Percentiles rank a stretch among this genome's conserved stretches.
Evolutionary conservation across 2,888 invertebrate genomes (phyloP).

Genomic region (Lepidocyrtinus sp.): DNA sequence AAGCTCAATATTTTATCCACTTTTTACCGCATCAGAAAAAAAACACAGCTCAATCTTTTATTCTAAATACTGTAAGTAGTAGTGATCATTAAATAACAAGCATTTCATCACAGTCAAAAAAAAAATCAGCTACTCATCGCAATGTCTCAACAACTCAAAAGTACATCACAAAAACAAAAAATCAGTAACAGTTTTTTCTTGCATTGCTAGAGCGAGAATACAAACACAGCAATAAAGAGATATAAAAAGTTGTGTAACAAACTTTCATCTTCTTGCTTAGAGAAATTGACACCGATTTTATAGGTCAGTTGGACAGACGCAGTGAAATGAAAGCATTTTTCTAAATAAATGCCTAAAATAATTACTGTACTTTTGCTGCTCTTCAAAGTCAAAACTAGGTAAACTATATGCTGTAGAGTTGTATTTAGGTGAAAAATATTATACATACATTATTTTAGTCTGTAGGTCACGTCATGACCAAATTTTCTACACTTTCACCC

Average conservation of each 20-base stretch:
- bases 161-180: neutral
- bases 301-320: neutral
- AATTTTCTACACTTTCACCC: neutral
- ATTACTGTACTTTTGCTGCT: neutral
- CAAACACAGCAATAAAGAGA: too few relatives aligned
- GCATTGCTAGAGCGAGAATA: neutral
- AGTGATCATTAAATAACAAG: constrained; percentile 16
- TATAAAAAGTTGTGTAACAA: too few relatives aligned
- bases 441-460: neutral
- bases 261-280: too few relatives aligned
- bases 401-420: neutral
- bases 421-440: neutral
- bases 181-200: neutral
- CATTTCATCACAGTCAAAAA: constrained; percentile 43
- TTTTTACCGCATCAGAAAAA: neutral
- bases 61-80: neutral
- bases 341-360: neutral
- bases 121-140: neutral
- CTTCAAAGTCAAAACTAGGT: neutral
- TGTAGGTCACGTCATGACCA: neutral
- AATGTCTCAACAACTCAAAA: neutral
- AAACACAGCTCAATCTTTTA: neutral
- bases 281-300: too few relatives aligned
- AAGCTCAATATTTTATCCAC: too few relatives aligned
- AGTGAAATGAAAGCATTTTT: neutral